Conservation (phyloP, 2,797 vertebrate genomes). For the Atherinosoma microstoma region DNA sequence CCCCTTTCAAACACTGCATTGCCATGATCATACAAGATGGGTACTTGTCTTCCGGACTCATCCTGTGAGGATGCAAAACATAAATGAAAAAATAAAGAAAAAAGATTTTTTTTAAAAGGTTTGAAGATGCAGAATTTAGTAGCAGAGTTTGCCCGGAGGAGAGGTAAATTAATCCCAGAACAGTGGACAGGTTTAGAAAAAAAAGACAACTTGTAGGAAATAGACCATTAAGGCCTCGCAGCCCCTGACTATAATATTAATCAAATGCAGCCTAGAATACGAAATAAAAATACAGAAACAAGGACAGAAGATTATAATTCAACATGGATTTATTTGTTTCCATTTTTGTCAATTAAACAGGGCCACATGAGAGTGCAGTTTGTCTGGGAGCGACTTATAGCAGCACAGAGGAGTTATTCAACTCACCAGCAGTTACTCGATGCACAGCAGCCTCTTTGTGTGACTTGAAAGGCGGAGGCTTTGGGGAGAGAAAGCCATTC, state of each 20-base stretch:
- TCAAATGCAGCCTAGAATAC: constrained; percentile 53
- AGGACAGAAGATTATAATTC: constrained; percentile 56
- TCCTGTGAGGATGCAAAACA: constrained; percentile 41
- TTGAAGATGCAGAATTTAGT: constrained; percentile 73
- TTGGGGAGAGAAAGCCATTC: constrained; percentile 81
- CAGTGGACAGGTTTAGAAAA: constrained; percentile 58
- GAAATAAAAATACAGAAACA: constrained; percentile 61
- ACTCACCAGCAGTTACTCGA: constrained; percentile 42
- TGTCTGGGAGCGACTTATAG: constrained; percentile 58
- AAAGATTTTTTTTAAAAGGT: constrained; percentile 47
- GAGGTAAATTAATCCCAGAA: constrained; percentile 75
- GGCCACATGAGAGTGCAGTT: constrained; percentile 38
- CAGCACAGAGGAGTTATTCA: constrained; percentile 42
- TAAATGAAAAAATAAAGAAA: neutral
- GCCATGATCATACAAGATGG: constrained; percentile 5
- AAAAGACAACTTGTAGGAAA: constrained; percentile 62
- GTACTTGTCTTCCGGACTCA: constrained; percentile 37
- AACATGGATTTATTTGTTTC: constrained; percentile 63
- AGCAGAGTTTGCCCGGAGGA: constrained; percentile 64
- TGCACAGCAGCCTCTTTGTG: constrained; percentile 49
- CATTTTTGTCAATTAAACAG: constrained; percentile 63
- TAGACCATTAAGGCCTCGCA: constrained; percentile 69
- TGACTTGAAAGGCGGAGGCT: constrained; percentile 74
- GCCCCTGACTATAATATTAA: constrained; percentile 66
- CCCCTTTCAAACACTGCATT: constrained; percentile 12